A percentile compares a stretch with the other conserved stretches of the same genome.
phyloP scores from a whole-genome alignment of 2,888 invertebrate species.

The Meghimatium bilineatum region DNA sequence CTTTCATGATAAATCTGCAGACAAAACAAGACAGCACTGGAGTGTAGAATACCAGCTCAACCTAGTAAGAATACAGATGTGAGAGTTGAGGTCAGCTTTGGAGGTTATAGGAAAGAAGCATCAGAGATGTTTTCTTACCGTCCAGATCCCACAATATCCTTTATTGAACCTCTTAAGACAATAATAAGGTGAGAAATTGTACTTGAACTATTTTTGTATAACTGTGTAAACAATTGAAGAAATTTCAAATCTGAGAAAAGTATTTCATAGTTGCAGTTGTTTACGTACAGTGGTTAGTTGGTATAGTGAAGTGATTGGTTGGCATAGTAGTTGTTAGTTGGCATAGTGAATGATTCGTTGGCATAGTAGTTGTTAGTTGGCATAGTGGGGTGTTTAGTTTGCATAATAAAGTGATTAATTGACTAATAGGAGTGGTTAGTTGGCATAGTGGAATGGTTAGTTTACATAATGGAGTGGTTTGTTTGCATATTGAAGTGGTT shows the following conservation, averaged over 20 bases:
- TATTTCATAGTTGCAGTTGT: neutral
- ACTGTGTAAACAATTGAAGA: neutral
- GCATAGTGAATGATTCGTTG: no score
- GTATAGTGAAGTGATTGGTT: no score
- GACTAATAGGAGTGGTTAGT: no score
- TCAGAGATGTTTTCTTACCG: conserved; percentile 84
- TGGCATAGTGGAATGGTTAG: no score
- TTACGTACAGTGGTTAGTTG: neutral
- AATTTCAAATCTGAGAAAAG: no score
- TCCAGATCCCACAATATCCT: conserved; percentile 90
- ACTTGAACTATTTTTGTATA: neutral
- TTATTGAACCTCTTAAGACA: conserved; percentile 85
- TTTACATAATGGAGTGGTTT: no score
- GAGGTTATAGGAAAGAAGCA: conserved; percentile 62
- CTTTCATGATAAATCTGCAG: conserved; percentile 49
- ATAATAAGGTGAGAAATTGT: conserved; percentile 61
- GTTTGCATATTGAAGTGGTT: no score
- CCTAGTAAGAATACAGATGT: conserved; percentile 55
- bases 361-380: no score
- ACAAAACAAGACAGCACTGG: conserved; percentile 59
- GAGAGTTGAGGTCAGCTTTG: conserved; percentile 68
- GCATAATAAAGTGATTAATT: no score
- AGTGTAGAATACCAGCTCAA: conserved; percentile 62
- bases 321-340: no score
- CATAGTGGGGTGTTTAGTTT: no score